Evolutionary conservation across 2,888 invertebrate species (phyloP).

Genomic region (Gryllus longicercus): DNA sequence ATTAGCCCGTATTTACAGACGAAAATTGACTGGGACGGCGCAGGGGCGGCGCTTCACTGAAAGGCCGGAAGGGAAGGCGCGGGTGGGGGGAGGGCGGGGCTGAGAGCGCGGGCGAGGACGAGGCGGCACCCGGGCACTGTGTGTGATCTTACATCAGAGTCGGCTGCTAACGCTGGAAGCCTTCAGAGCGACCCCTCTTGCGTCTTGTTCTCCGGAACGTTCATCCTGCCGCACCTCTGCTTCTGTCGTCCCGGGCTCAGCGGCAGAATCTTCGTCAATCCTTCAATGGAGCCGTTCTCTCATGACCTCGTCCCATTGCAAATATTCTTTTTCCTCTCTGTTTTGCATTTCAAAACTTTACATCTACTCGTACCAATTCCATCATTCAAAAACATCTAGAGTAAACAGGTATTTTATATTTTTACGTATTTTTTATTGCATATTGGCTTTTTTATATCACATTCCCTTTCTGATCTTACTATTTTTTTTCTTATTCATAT

Average conservation of each 20-base stretch:
- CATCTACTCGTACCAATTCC: no score
- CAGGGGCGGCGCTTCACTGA: conserved; percentile 1
- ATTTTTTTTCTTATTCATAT: no score
- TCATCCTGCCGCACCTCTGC: no score
- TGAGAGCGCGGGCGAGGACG: not conserved
- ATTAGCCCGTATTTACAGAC: conserved; percentile 51
- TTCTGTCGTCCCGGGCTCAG: no score
- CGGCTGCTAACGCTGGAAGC: not conserved
- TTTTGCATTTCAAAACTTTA: no score
- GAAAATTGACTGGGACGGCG: conserved; percentile 48
- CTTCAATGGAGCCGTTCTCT: not conserved
- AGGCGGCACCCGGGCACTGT: not conserved
- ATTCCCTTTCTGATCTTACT: no score
- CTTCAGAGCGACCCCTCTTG: not conserved
- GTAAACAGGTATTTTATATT: no score
- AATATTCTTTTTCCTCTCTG: no score
- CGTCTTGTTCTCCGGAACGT: no score
- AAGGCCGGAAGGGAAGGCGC: not conserved
- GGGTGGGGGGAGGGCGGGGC: not conserved
- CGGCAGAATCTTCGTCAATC: not conserved
- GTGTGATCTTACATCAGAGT: conserved; percentile 11
- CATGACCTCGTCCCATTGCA: not conserved
- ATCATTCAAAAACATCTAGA: no score
- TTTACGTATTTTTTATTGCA: no score
- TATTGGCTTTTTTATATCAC: no score